Conservation (phyloP, 2,888 invertebrate species). For the Cephonodes hylas region DNA sequence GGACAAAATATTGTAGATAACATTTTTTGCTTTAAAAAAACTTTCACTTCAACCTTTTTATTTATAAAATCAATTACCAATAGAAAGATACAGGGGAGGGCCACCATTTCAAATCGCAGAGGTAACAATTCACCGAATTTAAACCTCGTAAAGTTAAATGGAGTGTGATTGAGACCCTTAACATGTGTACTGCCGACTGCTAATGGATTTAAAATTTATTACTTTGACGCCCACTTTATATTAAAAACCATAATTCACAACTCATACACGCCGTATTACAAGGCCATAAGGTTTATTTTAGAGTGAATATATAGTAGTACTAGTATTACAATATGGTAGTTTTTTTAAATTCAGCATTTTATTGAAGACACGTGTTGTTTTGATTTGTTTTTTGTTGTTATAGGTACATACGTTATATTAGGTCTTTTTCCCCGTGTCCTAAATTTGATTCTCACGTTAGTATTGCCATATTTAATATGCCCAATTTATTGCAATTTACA, state of each 20-base stretch:
- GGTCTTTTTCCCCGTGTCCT: too few relatives aligned
- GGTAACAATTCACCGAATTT: conserved; percentile 75
- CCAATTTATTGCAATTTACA: too few relatives aligned
- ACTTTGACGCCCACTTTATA: conserved; percentile 64
- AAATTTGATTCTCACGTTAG: too few relatives aligned
- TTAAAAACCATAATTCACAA: conserved; percentile 15
- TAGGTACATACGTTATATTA: neutral
- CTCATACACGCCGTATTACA: conserved; percentile 17
- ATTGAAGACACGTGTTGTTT: conserved; percentile 40
- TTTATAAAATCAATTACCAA: conserved; percentile 26
- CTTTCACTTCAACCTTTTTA: conserved; percentile 6
- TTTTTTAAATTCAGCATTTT: conserved; percentile 23
- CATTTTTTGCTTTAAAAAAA: too few relatives aligned
- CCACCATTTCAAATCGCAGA: conserved; percentile 19
- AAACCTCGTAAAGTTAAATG: conserved; percentile 80
- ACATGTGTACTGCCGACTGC: conserved; percentile 74
- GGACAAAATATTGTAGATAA: too few relatives aligned
- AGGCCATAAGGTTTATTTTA: conserved; percentile 13
- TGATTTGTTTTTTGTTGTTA: conserved; percentile 25
- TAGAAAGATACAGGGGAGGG: conserved; percentile 20
- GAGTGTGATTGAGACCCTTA: conserved; percentile 64
- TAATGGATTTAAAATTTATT: conserved; percentile 81
- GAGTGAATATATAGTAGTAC: accelerated
- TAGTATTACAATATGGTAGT: conserved; percentile 3
- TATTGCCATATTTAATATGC: too few relatives aligned